Evolutionary conservation across 2,113 vertebrate species (phyloP).

Genomic region (Mustela nigripes): DNA sequence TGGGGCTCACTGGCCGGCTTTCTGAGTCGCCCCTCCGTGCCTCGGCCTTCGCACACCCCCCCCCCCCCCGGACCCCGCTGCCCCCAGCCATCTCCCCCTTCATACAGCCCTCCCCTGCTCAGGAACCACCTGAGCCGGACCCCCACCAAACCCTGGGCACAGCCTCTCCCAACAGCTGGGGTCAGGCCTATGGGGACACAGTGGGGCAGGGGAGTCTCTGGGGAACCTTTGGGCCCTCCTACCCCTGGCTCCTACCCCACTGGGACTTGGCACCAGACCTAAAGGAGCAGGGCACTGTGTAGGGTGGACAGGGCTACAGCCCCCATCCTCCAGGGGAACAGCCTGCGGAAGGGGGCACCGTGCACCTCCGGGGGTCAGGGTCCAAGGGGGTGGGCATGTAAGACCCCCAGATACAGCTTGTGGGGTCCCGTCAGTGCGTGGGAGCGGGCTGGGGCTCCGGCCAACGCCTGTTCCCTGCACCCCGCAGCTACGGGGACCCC

Average conservation of each 20-base stretch:
- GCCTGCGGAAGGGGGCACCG: background rate
- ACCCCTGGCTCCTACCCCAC: too few species aligned
- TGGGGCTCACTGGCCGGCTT: rapidly evolving
- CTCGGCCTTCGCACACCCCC: background rate
- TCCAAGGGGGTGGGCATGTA: too few species aligned
- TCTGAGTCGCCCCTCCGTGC: rapidly evolving
- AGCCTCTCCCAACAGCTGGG: background rate
- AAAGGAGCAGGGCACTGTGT: background rate
- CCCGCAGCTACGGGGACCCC: slow-evolving; percentile 89
- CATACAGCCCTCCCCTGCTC: background rate
- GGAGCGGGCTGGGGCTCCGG: rapidly evolving
- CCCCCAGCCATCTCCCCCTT: background rate
- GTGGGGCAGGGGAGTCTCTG: too few species aligned
- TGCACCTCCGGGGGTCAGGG: too few species aligned
- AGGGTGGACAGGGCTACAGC: background rate
- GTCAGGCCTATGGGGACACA: background rate
- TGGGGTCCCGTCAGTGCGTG: background rate
- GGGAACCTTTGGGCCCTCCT: too few species aligned
- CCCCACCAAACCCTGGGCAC: too few species aligned
- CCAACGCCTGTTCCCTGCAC: background rate
- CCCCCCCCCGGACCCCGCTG: rapidly evolving
- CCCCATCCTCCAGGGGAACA: background rate
- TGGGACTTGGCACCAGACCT: too few species aligned
- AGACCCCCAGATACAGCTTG: too few species aligned
- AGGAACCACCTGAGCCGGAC: background rate